Conservation (phyloP, 2,888 invertebrate genomes). For the Brenthis hecate region DNA sequence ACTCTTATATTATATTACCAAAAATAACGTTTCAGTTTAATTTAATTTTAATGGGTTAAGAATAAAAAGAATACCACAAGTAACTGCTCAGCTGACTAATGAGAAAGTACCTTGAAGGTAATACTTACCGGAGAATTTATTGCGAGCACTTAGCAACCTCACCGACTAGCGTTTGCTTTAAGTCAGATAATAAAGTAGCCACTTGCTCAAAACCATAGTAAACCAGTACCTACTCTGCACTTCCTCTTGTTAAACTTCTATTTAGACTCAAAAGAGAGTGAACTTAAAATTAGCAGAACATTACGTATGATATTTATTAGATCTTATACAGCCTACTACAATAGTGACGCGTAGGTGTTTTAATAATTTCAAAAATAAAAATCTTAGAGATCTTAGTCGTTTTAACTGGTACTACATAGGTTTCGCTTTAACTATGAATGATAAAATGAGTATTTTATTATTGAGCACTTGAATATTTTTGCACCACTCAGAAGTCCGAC, state of each 20-base stretch:
- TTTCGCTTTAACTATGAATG: too few species aligned
- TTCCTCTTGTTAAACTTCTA: constrained; percentile 1
- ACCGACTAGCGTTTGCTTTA: constrained; percentile 56
- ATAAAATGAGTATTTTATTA: too few species aligned
- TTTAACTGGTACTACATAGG: too few species aligned
- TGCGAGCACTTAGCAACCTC: constrained; percentile 68
- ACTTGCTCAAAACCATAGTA: constrained; percentile 52
- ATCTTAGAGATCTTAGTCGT: too few species aligned
- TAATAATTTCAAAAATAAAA: too few species aligned
- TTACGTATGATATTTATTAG: background rate
- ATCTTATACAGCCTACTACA: background rate
- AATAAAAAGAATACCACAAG: constrained; percentile 33
- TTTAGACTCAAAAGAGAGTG: background rate
- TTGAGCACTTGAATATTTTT: too few species aligned
- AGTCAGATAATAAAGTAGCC: constrained; percentile 56
- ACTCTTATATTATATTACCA: constrained; percentile 25
- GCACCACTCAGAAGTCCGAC: too few species aligned
- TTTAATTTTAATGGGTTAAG: constrained; percentile 23
- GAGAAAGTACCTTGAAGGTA: constrained; percentile 68
- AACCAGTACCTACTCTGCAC: constrained; percentile 31
- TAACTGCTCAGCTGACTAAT: constrained; percentile 51
- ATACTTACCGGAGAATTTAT: constrained; percentile 67
- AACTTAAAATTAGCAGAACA: background rate
- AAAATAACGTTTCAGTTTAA: constrained; percentile 1
- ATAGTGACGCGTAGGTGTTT: too few species aligned